These are phyloP conservation scores for Sparidentex hasta DNA, from an alignment of 2,797 vertebrate species.

Conservation along the genomic window DNA sequence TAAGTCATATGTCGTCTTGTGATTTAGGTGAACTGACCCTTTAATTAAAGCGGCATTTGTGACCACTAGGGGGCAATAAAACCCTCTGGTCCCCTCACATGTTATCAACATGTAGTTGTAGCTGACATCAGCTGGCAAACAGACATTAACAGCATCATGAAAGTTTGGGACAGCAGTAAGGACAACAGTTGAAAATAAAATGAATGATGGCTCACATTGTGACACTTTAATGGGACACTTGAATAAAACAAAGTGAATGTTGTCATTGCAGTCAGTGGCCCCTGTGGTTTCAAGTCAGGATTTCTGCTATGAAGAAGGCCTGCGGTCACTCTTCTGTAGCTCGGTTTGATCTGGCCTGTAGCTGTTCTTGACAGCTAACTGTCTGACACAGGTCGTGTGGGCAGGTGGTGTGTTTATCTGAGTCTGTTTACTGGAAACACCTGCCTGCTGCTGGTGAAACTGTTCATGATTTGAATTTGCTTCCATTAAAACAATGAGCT, in stretches of 20 bases:
- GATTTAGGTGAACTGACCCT: background rate
- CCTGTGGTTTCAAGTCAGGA: background rate
- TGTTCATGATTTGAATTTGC: background rate
- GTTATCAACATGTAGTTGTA: background rate
- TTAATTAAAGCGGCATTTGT: background rate
- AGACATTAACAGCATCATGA: background rate
- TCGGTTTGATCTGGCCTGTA: background rate
- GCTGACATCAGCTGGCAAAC: background rate
- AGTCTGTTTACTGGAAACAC: conserved; percentile 19
- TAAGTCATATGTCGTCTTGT: background rate
- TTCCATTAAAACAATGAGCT: background rate
- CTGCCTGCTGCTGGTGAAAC: background rate
- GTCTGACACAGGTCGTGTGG: background rate
- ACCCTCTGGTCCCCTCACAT: background rate
- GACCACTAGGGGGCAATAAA: background rate
- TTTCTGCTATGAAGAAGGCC: background rate
- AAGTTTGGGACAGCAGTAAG: background rate
- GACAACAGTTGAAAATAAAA: background rate
- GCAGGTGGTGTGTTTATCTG: background rate
- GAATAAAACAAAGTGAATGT: background rate
- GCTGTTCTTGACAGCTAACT: background rate
- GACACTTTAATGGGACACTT: background rate
- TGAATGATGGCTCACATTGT: background rate
- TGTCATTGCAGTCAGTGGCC: background rate
- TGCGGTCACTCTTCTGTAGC: background rate